These are phyloP conservation scores for Heliconius ethilla DNA, from an alignment of 2,888 invertebrate genomes.

Conservation along the genomic window DNA sequence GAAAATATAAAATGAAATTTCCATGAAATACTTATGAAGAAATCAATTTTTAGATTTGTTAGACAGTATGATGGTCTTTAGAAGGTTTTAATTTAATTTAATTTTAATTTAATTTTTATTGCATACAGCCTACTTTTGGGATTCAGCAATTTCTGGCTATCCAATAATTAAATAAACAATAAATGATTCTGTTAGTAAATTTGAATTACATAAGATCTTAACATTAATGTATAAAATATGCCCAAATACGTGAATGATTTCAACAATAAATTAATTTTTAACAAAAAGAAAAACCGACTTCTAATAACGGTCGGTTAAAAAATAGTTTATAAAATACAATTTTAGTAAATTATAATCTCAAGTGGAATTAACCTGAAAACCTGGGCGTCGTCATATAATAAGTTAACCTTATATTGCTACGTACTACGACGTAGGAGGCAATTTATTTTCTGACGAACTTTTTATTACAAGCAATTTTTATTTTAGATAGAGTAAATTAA, in stretches of 20 bases:
- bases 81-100: too few species aligned
- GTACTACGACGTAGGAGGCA: constrained; percentile 29
- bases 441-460: constrained; percentile 42
- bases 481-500: constrained; percentile 18
- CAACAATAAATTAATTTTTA: too few species aligned
- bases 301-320: not conserved
- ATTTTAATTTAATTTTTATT: too few species aligned
- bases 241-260: not conserved
- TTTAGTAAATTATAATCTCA: not conserved
- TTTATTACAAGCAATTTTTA: constrained; percentile 31
- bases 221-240: too few species aligned
- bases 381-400: constrained; percentile 30
- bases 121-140: too few species aligned
- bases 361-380: constrained; percentile 17
- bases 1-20: too few species aligned
- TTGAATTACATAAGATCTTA: not conserved
- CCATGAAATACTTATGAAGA: too few species aligned
- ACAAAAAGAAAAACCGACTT: too few species aligned
- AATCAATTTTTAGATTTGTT: too few species aligned
- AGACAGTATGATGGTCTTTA: too few species aligned
- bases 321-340: not conserved
- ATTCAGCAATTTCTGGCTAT: too few species aligned
- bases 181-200: not conserved
- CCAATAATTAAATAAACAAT: too few species aligned
- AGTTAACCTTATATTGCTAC: constrained; percentile 35